Base-by-base conservation (phyloP, 2,113 vertebrate species). In the Rhinolophus ferrumequinum region DNA sequence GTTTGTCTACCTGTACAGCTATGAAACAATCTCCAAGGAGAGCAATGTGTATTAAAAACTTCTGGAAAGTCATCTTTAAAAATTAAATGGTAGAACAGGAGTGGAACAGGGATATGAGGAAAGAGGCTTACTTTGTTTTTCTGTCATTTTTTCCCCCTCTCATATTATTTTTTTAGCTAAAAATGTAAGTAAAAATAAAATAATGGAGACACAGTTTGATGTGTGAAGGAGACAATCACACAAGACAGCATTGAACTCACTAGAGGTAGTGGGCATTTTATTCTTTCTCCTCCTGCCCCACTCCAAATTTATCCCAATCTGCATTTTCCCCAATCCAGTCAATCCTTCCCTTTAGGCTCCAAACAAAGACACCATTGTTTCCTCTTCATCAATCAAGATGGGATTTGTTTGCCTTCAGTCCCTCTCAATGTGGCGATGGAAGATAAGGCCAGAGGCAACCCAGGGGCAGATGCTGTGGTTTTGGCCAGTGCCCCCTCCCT, bases 331-430 rank as follows among this genome's bases (percentile, higher is more conserved):
- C 93, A 73, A 22, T 87, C 77, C 8, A 54, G 54, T 81, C 88
- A 77, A 52, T 77, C 75, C 75, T 84, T 95, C 73, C 60, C 81
- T 50, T 66, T 11, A 54, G 33, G 26, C 72, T 88, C 35, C 88
- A 90, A 72, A 97, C 96, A 97, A 97, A 96, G 81, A 67, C 76
- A 70, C 30, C 92, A 97, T 97, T 97, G 76, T 97, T 88, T 81
- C 52, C 52, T 80, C 88, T 52, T 87, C 94, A 95, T 82, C 38
- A 90, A 76, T 96, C 96, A 93, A 93, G 91, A 96, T 72, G 70
- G 64, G 70, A 93, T 97, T 96, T 97, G 88, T 97, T 94, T 96
- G 97, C 91, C 66, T 97, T 88, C 77, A 64, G 12, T 83, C 64
- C 56, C 81, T 81, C 58, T 96, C 84, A 84, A 5, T 8, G 85